phyloP scores from a whole-genome alignment of 1,140 invertebrate species.

The Conus betulinus region DNA sequence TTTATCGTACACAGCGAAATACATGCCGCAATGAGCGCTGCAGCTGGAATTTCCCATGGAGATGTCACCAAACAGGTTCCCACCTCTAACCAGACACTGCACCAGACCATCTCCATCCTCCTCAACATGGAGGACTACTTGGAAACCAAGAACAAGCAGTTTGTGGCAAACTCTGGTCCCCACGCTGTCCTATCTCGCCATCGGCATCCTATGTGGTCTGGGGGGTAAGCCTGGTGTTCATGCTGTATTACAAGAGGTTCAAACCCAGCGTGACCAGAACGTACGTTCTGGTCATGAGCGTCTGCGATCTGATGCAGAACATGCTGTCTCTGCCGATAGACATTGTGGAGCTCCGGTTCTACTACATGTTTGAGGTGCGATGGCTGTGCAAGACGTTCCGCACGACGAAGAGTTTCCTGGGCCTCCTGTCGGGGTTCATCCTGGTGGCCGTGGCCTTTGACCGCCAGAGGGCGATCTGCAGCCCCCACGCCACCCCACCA shows the following conservation, averaged over 20 bases:
- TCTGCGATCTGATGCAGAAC: slow-evolving; percentile 61
- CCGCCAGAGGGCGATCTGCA: slow-evolving; percentile 38
- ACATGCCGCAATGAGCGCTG: too few species aligned
- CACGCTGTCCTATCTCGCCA: too few species aligned
- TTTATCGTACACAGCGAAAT: too few species aligned
- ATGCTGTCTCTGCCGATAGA: slow-evolving; percentile 62
- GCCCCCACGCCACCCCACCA: slow-evolving; percentile 10
- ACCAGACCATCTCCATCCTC: background rate
- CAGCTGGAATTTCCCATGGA: too few species aligned
- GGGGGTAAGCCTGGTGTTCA: slow-evolving; percentile 53
- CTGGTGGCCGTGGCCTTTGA: slow-evolving; percentile 45
- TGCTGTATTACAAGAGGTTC: slow-evolving; percentile 57
- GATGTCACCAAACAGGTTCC: too few species aligned
- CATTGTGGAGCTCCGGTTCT: slow-evolving; percentile 58
- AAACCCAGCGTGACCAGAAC: slow-evolving; percentile 54
- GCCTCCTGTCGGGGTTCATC: slow-evolving; percentile 27
- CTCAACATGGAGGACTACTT: background rate
- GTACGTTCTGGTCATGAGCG: slow-evolving; percentile 62
- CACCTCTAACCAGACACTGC: too few species aligned
- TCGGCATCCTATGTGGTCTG: slow-evolving; percentile 33
- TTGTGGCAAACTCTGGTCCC: background rate
- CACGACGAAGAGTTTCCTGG: slow-evolving; percentile 23
- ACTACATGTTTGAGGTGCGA: slow-evolving; percentile 39
- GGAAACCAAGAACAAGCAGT: background rate
- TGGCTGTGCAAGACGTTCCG: slow-evolving; percentile 45